A percentile compares a stretch with the other conserved stretches of the same genome.
Evolutionary conservation across 2,113 vertebrate genomes (phyloP).

Genomic region (Pluvianellus socialis): DNA sequence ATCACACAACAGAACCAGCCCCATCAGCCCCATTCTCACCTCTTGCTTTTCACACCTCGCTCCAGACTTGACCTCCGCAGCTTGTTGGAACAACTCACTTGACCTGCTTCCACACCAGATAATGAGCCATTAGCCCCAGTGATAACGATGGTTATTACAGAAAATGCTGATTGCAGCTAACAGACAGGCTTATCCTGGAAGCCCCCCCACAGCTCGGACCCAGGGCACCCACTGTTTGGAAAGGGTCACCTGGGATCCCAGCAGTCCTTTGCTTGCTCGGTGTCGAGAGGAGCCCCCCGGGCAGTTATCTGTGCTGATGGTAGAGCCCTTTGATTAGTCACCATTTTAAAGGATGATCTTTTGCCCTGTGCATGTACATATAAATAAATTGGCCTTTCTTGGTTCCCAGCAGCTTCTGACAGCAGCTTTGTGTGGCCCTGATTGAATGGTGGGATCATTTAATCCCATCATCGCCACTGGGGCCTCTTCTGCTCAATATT

Average conservation of each 20-base stretch:
- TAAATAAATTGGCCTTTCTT: not conserved
- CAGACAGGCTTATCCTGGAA: not conserved
- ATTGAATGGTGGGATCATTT: not conserved
- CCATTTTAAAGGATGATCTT: not conserved
- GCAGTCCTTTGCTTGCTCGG: rapidly evolving
- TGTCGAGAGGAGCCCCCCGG: not conserved
- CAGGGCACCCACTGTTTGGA: rapidly evolving
- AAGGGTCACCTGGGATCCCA: not conserved
- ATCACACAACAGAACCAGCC: not conserved
- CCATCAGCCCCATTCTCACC: not conserved
- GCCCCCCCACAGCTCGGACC: not conserved
- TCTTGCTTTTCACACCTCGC: not conserved
- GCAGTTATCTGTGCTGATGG: not conserved
- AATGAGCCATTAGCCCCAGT: not conserved
- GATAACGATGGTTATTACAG: not conserved
- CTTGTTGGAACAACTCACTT: not conserved
- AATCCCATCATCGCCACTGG: not conserved
- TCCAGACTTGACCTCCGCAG: not conserved
- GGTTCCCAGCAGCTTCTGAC: not conserved
- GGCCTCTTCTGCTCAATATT: not conserved
- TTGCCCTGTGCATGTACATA: not conserved
- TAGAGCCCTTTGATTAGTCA: not conserved
- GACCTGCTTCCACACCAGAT: not conserved
- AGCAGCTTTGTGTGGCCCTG: not conserved
- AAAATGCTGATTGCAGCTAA: not conserved